Percentiles rank a stretch among this genome's conserved stretches.
These are phyloP conservation scores for Agrilus cyanescens DNA, from an alignment of 2,888 invertebrate species.

Conservation along the genomic window DNA sequence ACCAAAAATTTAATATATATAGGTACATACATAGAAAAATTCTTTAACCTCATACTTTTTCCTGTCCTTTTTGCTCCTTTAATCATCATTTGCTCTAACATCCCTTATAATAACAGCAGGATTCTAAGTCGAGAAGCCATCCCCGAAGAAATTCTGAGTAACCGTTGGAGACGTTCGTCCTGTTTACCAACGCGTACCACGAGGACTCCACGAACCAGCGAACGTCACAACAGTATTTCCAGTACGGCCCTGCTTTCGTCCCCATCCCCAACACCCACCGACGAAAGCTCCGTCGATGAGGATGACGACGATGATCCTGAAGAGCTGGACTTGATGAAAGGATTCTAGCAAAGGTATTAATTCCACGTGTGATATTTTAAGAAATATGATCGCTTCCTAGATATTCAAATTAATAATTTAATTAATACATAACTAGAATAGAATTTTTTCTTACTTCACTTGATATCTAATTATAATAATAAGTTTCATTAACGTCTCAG, in stretches of 20 bases:
- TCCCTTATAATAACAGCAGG: conserved; percentile 24
- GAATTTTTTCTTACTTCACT: too few relatives aligned
- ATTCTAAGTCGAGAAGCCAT: conserved; percentile 55
- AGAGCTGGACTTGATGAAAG: conserved; percentile 30
- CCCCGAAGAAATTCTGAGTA: conserved; percentile 47
- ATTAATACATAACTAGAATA: background rate
- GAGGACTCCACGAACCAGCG: conserved; percentile 47
- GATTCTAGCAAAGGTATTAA: conserved; percentile 21
- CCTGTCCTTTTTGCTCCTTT: too few relatives aligned
- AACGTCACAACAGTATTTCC: conserved; percentile 49
- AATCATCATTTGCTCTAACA: background rate
- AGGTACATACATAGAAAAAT: too few relatives aligned
- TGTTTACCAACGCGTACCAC: conserved; percentile 39
- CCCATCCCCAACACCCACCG: conserved; percentile 39
- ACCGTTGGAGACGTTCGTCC: conserved; percentile 25
- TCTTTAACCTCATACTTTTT: too few relatives aligned
- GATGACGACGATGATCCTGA: conserved; percentile 22
- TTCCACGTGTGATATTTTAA: background rate
- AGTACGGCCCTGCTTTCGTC: conserved; percentile 54
- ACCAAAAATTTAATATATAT: too few relatives aligned
- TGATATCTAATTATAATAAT: too few relatives aligned
- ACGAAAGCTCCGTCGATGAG: conserved; percentile 33
- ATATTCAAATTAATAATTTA: background rate
- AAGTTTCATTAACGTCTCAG: too few relatives aligned
- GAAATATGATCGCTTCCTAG: too few relatives aligned